Evolutionary conservation across 2,888 invertebrate genomes (phyloP), one percentile per base, ranked within the genome.

Genomic region (Microchrysa polita): DNA sequence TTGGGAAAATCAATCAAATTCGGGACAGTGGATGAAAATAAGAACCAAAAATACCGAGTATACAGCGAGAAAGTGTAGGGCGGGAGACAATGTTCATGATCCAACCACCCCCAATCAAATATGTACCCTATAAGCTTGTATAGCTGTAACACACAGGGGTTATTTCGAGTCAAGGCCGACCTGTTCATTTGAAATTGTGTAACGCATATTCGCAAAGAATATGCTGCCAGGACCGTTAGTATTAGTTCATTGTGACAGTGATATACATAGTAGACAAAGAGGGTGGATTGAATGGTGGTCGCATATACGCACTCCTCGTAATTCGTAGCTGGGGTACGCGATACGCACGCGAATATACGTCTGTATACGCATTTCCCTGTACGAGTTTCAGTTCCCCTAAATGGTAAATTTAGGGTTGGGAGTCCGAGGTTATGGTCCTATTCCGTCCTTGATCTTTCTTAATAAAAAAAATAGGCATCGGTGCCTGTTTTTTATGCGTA

Each of bases 161-260:
- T 77, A 77, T 63, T 77, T 27, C 65, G 61, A 75, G 77, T 77
- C 77, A 77, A 77, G 77, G 77, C 76, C 77, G 74, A 74, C 42
- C 23, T 52, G 71, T 76, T 76, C 74, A 76, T 73, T n/a, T 16
- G 48, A 63, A 74, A 60, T 59, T 48, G 22, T 57, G 55, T 34
- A 55, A 57, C 69, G 55, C 69, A 69, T 55, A 55, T 69, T 69
- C 16, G 55, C 57, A 57, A 20, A 53, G 55, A 10, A 53, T 22
- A 20, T 65, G 20, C 40, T 61, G 23, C 40, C n/a, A 61, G 40
- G 18, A 55, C 5, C 20, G 9, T 48, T 48, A 44, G 48, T 34
- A 48, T 48, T 34, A 2, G 48, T 48, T 60, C n/a, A 12, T 23
- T 65, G 44, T 23, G 10, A 27, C 48, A 12, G 22, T 5, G 48